Percentiles rank a stretch among this genome's conserved stretches.
Evolutionary conservation across 2,888 invertebrate genomes (phyloP).

Genomic region (Blera fallax): DNA sequence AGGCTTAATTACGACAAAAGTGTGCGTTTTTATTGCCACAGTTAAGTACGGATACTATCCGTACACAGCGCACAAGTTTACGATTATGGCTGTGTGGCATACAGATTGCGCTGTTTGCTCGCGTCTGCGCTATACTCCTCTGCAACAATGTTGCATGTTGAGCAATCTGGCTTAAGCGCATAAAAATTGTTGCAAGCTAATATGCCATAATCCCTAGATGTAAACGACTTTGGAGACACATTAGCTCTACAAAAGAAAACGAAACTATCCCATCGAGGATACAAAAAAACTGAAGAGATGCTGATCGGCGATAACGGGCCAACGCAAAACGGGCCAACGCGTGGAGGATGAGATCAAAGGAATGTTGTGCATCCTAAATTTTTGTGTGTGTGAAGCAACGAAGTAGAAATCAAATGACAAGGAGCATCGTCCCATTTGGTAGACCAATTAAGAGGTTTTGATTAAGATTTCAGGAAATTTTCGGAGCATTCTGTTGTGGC

Average conservation of each 20-base stretch:
- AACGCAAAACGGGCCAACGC: neutral
- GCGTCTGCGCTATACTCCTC: neutral
- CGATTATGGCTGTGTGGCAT: slow-evolving; percentile 48
- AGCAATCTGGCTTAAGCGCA: slow-evolving; percentile 64
- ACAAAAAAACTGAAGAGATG: slow-evolving; percentile 18
- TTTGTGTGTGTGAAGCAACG: neutral
- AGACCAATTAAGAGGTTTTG: slow-evolving; percentile 45
- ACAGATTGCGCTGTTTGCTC: slow-evolving; percentile 18
- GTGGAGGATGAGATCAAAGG: slow-evolving; percentile 37
- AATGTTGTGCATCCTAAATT: neutral
- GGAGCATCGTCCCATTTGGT: slow-evolving; percentile 45
- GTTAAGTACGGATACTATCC: slow-evolving; percentile 50
- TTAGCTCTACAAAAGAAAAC: neutral
- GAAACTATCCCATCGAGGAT: neutral
- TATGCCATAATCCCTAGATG: slow-evolving; percentile 28
- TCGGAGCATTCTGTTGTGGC: slow-evolving; percentile 10
- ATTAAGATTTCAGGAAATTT: slow-evolving; percentile 51
- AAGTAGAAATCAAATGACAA: slow-evolving; percentile 16
- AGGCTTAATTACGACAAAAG: slow-evolving; percentile 52
- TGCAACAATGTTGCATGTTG: slow-evolving; percentile 66
- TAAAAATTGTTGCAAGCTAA: slow-evolving; percentile 63
- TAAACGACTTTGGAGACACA: slow-evolving; percentile 42
- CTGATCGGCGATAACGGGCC: slow-evolving; percentile 36
- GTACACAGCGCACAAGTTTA: slow-evolving; percentile 58
- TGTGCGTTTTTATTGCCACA: slow-evolving; percentile 68